Evolutionary conservation across 2,888 invertebrate genomes (phyloP).

Genomic region (Meteorus cinctellus): DNA sequence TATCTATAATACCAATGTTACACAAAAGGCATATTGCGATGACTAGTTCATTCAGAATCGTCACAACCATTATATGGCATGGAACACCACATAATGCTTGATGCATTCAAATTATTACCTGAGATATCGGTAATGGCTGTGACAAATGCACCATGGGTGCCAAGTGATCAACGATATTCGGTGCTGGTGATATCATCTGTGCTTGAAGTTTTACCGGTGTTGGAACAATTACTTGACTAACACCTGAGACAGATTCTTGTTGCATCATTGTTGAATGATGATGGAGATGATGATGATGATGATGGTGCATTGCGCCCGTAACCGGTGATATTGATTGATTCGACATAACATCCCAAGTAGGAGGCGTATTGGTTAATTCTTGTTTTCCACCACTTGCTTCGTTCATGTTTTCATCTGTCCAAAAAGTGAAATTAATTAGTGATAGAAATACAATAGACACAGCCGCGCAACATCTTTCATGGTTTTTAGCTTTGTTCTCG

Average conservation of each 20-base stretch:
- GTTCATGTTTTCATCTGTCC: constrained; percentile 66
- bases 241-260: constrained; percentile 62
- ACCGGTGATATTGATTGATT: constrained; percentile 60
- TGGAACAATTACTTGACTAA: constrained; percentile 72
- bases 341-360: constrained; percentile 71
- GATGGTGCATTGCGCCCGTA: constrained; percentile 59
- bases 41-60: too few relatives aligned
- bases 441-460: too few relatives aligned
- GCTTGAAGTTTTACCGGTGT: constrained; percentile 73
- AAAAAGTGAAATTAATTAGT: constrained; percentile 39
- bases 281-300: constrained; percentile 54
- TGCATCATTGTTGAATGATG: constrained; percentile 66
- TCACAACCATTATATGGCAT: too few relatives aligned
- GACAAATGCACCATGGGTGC: constrained; percentile 69
- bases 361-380: constrained; percentile 69
- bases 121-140: constrained; percentile 64
- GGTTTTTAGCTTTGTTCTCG: neutral
- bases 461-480: too few relatives aligned
- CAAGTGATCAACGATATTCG: constrained; percentile 64
- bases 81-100: neutral
- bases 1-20: too few relatives aligned
- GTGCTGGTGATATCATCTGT: constrained; percentile 63
- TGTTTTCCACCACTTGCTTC: constrained; percentile 73
- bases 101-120: constrained; percentile 55
- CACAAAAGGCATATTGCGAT: too few relatives aligned